A percentile compares a stretch with the other conserved stretches of the same genome.
Conservation (phyloP, 2,888 invertebrate species). For the Drosophila imparisetae region DNA sequence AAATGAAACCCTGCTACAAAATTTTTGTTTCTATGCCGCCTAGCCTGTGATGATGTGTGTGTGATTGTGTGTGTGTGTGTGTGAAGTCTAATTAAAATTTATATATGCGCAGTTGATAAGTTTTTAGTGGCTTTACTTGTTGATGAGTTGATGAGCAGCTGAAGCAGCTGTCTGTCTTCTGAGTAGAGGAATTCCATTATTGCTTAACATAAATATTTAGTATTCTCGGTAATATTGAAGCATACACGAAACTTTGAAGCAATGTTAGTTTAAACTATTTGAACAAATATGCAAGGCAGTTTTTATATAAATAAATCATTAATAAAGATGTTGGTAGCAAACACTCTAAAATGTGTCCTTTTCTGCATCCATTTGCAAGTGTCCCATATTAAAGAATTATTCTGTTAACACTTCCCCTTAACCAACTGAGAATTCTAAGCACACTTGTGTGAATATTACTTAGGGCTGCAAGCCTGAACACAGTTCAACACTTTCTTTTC, state of each 20-base stretch:
- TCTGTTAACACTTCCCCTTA: neutral
- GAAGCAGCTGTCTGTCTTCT: slow-evolving; percentile 26
- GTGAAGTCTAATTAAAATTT: slow-evolving; percentile 73
- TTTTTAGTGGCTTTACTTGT: slow-evolving; percentile 73
- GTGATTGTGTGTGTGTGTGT: slow-evolving; percentile 19
- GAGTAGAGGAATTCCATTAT: slow-evolving; percentile 13
- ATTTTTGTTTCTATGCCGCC: slow-evolving; percentile 56
- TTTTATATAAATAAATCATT: neutral
- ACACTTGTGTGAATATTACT: neutral
- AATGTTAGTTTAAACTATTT: neutral
- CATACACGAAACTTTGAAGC: neutral
- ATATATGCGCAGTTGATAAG: slow-evolving; percentile 75
- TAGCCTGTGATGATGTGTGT: slow-evolving; percentile 13
- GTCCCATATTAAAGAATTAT: neutral
- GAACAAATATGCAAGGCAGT: neutral
- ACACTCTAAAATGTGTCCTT: neutral
- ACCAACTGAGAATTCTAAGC: neutral
- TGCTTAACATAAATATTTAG: slow-evolving; percentile 23
- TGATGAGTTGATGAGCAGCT: slow-evolving; percentile 54
- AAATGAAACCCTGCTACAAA: slow-evolving; percentile 56
- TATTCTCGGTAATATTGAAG: neutral
- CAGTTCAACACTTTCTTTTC: neutral
- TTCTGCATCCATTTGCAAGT: neutral
- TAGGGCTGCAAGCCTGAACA: no score
- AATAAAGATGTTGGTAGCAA: neutral